These are phyloP conservation scores for Branchinecta lynchi DNA, from an alignment of 1,140 invertebrate genomes.

Conservation along the genomic window DNA sequence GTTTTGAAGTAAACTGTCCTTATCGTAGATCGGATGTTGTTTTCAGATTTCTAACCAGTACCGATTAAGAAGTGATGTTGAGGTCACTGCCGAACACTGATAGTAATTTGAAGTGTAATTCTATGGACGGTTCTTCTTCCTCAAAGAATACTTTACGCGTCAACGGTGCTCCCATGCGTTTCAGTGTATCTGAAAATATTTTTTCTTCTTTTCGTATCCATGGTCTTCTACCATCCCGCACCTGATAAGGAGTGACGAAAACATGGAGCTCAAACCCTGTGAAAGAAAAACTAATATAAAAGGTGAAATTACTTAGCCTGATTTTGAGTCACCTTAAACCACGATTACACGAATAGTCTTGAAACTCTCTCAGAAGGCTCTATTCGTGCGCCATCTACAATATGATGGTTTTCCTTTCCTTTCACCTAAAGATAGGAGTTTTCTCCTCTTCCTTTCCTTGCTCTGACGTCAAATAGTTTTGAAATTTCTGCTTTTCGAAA, in stretches of 20 bases:
- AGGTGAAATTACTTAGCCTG: neutral
- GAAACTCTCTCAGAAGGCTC: constrained; percentile 12
- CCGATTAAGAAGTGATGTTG: no score
- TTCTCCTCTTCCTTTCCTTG: no score
- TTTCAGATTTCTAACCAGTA: no score
- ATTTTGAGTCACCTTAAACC: no score
- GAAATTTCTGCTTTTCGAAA: no score
- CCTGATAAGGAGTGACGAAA: constrained; percentile 71
- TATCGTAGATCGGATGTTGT: no score
- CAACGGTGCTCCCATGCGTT: constrained; percentile 43
- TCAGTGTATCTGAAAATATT: constrained; percentile 48
- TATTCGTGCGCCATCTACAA: neutral
- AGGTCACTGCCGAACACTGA: constrained; percentile 26
- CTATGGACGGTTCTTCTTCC: constrained; percentile 40
- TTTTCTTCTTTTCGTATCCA: constrained; percentile 70
- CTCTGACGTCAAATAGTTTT: no score
- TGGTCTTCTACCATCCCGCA: constrained; percentile 49
- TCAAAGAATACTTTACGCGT: constrained; percentile 47
- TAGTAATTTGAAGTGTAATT: constrained; percentile 52
- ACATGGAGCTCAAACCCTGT: constrained; percentile 48
- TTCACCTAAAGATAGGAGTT: no score
- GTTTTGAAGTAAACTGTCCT: no score
- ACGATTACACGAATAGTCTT: neutral
- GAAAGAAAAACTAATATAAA: constrained; percentile 22
- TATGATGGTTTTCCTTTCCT: no score